These are phyloP conservation scores for Samia ricini DNA, from an alignment of 1,140 invertebrate species.

Conservation along the genomic window DNA sequence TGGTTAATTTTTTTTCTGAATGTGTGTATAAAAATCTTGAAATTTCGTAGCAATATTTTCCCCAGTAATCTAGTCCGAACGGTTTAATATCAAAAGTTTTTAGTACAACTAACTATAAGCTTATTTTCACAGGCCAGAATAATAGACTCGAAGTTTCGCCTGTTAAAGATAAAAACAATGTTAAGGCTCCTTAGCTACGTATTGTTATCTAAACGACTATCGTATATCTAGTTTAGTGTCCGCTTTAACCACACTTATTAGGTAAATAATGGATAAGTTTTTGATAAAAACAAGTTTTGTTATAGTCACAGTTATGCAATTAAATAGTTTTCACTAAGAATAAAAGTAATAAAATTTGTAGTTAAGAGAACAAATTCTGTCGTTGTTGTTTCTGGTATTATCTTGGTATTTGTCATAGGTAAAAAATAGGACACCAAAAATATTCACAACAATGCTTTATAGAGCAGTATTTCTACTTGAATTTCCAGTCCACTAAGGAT, in stretches of 20 bases:
- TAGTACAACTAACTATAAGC: slow-evolving; percentile 2
- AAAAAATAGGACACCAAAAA: no score
- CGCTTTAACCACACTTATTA: not conserved
- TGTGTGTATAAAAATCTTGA: not conserved
- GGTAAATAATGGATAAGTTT: not conserved
- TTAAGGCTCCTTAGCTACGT: slow-evolving; percentile 5
- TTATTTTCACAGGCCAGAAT: slow-evolving; percentile 4
- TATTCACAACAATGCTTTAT: no score
- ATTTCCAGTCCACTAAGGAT: no score
- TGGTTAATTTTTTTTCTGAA: no score
- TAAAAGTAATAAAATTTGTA: not conserved
- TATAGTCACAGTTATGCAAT: not conserved
- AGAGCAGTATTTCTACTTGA: no score
- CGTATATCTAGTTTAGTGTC: not conserved
- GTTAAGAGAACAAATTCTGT: no score
- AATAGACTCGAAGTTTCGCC: slow-evolving; percentile 1
- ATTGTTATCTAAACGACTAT: slow-evolving; percentile 8
- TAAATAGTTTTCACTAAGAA: not conserved
- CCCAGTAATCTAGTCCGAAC: not conserved
- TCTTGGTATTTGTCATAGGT: no score
- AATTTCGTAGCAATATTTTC: not conserved
- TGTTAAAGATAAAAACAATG: slow-evolving; percentile 8
- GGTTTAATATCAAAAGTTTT: slow-evolving; percentile 7
- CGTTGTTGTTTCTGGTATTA: no score
- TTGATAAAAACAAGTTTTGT: not conserved